phyloP scores from a whole-genome alignment of 2,888 invertebrate genomes.

The Cheilosia vulpina region DNA sequence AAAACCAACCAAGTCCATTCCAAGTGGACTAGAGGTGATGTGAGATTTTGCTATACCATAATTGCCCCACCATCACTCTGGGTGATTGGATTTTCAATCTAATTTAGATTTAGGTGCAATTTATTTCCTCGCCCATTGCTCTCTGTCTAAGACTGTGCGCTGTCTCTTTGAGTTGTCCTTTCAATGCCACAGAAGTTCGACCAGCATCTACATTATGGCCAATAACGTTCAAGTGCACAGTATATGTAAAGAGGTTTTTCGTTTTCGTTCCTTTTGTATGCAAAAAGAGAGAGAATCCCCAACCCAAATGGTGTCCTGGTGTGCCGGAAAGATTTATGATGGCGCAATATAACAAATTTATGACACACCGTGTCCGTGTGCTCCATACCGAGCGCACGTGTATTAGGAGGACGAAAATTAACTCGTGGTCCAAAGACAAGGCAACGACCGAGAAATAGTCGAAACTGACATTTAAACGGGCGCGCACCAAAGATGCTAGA shows the following conservation, averaged over 20 bases:
- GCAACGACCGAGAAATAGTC: conserved; percentile 20
- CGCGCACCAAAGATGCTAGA: background rate
- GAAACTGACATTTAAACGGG: background rate
- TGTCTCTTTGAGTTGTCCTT: conserved; percentile 34
- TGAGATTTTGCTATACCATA: conserved; percentile 44
- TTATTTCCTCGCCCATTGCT: conserved; percentile 71
- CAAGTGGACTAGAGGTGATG: conserved; percentile 31
- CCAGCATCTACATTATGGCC: conserved; percentile 36
- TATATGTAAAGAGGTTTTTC: conserved; percentile 31
- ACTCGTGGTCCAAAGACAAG: conserved; percentile 35
- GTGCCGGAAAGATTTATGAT: conserved; percentile 68
- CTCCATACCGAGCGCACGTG: conserved; percentile 19
- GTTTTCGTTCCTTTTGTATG: conserved; percentile 12
- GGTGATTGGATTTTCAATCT: conserved; percentile 77
- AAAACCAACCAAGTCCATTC: conserved; percentile 19
- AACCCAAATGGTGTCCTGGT: conserved; percentile 36
- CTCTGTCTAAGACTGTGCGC: conserved; percentile 13
- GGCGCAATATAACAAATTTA: conserved; percentile 73
- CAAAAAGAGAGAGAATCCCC: conserved; percentile 22
- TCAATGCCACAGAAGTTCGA: conserved; percentile 20
- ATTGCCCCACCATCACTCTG: conserved; percentile 65
- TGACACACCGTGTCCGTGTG: conserved; percentile 63
- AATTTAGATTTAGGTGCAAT: conserved; percentile 78
- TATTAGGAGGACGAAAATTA: conserved; percentile 65
- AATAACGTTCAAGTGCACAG: conserved; percentile 58